Evolutionary conservation across 2,888 invertebrate genomes (phyloP).

Genomic region (Meandrusa payeni): DNA sequence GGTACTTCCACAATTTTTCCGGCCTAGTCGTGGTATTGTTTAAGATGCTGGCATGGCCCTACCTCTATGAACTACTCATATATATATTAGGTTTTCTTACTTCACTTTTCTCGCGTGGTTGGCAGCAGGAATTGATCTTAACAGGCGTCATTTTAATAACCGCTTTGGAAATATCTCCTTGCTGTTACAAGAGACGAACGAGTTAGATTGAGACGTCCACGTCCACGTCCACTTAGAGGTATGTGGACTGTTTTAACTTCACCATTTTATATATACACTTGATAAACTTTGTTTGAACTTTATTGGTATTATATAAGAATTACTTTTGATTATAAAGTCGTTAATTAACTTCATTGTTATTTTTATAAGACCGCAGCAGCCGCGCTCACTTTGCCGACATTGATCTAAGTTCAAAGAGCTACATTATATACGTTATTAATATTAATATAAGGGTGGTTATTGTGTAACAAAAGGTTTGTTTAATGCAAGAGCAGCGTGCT

Average conservation of each 20-base stretch:
- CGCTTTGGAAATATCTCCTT: constrained; percentile 32
- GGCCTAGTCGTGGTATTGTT: too few relatives aligned
- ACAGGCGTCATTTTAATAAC: constrained; percentile 13
- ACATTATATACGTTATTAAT: background rate
- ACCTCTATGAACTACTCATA: too few relatives aligned
- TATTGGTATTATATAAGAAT: constrained; percentile 32
- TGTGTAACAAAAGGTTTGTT: background rate
- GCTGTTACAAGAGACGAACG: constrained; percentile 52
- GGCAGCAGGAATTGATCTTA: constrained; percentile 5
- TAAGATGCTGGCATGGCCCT: too few relatives aligned
- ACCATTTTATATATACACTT: constrained; percentile 14
- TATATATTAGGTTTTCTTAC: too few relatives aligned
- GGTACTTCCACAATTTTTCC: too few relatives aligned
- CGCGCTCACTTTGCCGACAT: background rate
- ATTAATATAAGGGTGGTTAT: background rate
- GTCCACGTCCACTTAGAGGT: constrained; percentile 50
- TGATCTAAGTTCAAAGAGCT: background rate
- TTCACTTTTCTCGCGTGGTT: too few relatives aligned
- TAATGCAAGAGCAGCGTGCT: constrained; percentile 22
- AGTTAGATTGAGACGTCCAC: constrained; percentile 63
- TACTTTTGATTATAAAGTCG: constrained; percentile 25
- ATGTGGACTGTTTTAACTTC: constrained; percentile 45
- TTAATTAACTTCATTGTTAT: constrained; percentile 7
- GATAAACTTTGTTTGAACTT: constrained; percentile 9
- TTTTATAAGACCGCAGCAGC: constrained; percentile 3